Evolutionary conservation across 2,888 invertebrate genomes (phyloP).

Genomic region (Uropetala carovei): DNA sequence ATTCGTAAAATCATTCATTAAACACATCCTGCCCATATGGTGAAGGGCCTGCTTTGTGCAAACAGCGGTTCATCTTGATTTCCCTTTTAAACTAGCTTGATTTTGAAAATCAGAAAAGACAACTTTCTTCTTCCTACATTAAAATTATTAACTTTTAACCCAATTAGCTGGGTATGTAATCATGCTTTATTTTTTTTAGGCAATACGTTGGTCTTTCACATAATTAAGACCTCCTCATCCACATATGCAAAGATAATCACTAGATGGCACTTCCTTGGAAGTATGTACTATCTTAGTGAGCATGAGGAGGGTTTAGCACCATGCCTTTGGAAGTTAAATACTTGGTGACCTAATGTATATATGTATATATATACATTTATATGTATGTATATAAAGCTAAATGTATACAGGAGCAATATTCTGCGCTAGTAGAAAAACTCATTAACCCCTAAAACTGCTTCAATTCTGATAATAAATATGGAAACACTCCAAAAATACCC

Average conservation of each 20-base stretch:
- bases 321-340: constrained; percentile 15
- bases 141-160: no score
- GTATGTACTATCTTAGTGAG: not conserved
- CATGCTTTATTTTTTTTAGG: no score
- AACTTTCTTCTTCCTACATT: no score
- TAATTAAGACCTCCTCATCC: not conserved
- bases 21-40: no score
- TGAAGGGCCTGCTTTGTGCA: no score
- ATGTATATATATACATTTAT: constrained; percentile 30
- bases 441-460: not conserved
- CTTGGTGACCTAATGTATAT: not conserved
- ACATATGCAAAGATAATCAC: not conserved
- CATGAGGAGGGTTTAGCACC: not conserved
- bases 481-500: constrained; percentile 29
- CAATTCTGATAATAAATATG: constrained; percentile 24
- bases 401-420: constrained; percentile 9
- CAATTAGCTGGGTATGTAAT: no score
- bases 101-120: no score
- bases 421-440: constrained; percentile 24
- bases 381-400: constrained; percentile 32
- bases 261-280: not conserved
- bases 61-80: no score
- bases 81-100: no score
- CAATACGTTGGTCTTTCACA: not conserved
- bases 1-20: no score